Conservation (phyloP, 2,888 invertebrate species). For the Lithophane leautieri region DNA sequence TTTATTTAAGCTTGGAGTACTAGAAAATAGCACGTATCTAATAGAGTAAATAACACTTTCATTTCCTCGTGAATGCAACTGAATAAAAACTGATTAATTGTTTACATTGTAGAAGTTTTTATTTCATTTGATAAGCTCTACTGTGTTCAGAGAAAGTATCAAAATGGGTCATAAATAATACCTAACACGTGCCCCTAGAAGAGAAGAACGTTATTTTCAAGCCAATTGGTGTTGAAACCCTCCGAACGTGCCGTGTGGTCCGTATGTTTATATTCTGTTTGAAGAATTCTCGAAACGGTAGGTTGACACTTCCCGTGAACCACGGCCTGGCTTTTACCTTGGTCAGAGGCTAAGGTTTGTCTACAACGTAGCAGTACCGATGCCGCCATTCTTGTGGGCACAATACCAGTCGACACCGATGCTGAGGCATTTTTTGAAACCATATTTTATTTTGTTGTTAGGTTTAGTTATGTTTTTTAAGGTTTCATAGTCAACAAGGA, state of each 20-base stretch:
- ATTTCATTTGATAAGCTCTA: neutral
- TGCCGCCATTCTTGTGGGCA: neutral
- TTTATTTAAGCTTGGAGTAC: neutral
- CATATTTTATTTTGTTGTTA: no score
- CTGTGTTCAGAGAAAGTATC: neutral
- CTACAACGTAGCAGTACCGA: neutral
- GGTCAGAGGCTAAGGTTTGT: neutral
- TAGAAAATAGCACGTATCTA: slow-evolving; percentile 21
- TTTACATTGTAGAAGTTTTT: neutral
- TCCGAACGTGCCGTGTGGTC: neutral
- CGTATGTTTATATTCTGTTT: neutral
- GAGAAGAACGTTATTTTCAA: neutral
- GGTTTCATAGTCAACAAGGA: no score
- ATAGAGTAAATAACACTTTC: neutral
- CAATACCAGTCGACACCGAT: neutral
- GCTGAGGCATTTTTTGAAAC: neutral
- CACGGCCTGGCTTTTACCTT: neutral
- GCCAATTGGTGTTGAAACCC: neutral
- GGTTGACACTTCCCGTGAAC: neutral
- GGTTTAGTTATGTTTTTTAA: no score
- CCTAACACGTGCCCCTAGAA: neutral
- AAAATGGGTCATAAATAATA: neutral
- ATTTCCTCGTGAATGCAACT: slow-evolving; percentile 1
- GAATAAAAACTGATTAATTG: neutral
- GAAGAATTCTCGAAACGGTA: neutral